Evolutionary conservation across 2,888 invertebrate species (phyloP), one percentile per base, ranked within the genome.

Genomic region (Cryptocheilus praepositus): DNA sequence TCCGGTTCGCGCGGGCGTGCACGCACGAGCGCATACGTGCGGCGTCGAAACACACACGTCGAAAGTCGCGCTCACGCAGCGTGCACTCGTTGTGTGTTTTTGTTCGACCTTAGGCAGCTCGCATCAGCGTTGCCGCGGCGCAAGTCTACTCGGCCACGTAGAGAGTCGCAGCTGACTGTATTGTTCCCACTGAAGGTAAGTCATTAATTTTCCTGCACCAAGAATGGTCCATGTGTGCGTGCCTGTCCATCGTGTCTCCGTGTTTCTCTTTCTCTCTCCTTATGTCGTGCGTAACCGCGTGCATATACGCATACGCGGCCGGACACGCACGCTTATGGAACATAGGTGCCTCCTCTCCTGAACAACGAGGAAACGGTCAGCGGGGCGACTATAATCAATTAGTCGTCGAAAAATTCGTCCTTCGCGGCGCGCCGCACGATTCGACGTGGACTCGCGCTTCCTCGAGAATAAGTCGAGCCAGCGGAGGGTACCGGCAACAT

Each of bases 171-270:
- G 79, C 79, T 77, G 77, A 77, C 81, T 65, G 76, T 83, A 83
- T 85, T 85, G 83, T 87, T 87, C 83, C 83, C 80, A 81, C 79
- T 78, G 83, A 82, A 79, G 83, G 82, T 81, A 81, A 82, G 85
- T 88, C 87, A 87, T 87, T 88, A 87, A 88, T 87, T 87, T 85
- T 80, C 81, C 83, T 81, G 80, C 82, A 73, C 71, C 79, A 81
- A 80, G 82, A 85, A 84, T 77, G 79, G 73, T 74, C 74, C 77
- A 78, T 44, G 57, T 44, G 57, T 44, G 46, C 57, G 49, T 49
- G 49, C 16, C 49, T 7, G 36, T 84, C 84, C 83, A 82, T 83
- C 84, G 84, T 77, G 79, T 72, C 76, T 72, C 58, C 22, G 22
- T 22, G 11, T 46, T n/a, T 46, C 45, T 58, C 36, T 55, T 15